Percentiles rank a stretch among this genome's conserved stretches.
These are phyloP conservation scores for Drosophila serrata DNA, from an alignment of 1,140 invertebrate species.

Conservation along the genomic window DNA sequence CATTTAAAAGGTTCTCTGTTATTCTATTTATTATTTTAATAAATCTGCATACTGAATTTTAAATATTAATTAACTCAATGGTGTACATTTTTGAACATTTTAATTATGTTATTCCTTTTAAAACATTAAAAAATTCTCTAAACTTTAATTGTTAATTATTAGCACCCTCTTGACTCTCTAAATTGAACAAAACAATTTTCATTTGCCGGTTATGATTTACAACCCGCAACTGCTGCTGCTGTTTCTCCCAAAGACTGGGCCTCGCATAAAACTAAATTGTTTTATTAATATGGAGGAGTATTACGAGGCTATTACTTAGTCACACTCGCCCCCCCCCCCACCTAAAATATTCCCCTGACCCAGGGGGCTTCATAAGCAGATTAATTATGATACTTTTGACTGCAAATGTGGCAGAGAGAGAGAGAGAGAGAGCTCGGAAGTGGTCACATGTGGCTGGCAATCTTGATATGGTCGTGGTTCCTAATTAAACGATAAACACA, in stretches of 20 bases:
- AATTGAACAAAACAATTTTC: neutral
- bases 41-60: neutral
- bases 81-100: neutral
- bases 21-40: too few relatives aligned
- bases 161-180: neutral
- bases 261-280: conserved; percentile 67
- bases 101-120: neutral
- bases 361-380: conserved; percentile 65
- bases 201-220: conserved; percentile 50
- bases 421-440: neutral
- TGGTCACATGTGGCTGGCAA: conserved; percentile 62
- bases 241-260: conserved; percentile 6
- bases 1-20: too few relatives aligned
- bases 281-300: conserved; percentile 68
- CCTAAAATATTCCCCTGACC: conserved; percentile 10
- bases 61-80: neutral
- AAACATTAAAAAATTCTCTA: neutral
- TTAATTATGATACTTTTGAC: conserved; percentile 79
- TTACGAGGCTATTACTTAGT: conserved; percentile 76
- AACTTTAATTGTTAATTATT: conserved; percentile 7
- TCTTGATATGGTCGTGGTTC: conserved; percentile 48
- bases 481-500: conserved; percentile 79
- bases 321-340: conserved; percentile 59
- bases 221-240: conserved; percentile 50
- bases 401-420: conserved; percentile 24